These are phyloP conservation scores for Schizothorax lantsangensis DNA, from an alignment of 2,797 vertebrate species.

Conservation along the genomic window DNA sequence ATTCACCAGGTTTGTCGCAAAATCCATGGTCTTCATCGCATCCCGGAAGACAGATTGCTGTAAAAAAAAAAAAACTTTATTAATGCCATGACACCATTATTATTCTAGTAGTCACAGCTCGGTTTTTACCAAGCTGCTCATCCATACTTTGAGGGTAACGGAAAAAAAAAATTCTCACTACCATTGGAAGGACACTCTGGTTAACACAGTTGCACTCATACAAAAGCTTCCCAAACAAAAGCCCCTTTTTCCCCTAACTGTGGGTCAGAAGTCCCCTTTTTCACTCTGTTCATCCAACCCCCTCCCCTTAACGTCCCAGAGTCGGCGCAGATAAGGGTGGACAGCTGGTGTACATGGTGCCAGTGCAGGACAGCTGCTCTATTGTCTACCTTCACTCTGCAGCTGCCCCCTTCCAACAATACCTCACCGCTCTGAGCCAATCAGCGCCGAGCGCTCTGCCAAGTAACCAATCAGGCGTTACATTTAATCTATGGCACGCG, in stretches of 20 bases:
- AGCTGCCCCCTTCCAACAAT: slow-evolving; percentile 99
- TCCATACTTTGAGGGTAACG: slow-evolving; percentile 53
- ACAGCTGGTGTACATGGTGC: slow-evolving; percentile 99
- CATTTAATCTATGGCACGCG: slow-evolving; percentile 98
- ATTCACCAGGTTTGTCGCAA: slow-evolving; percentile 96
- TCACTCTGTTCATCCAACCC: slow-evolving; percentile 85
- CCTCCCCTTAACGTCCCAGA: slow-evolving; percentile 88
- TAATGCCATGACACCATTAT: slow-evolving; percentile 60
- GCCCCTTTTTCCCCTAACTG: slow-evolving; percentile 90
- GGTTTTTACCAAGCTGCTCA: slow-evolving; percentile 39
- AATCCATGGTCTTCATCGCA: slow-evolving; percentile 95
- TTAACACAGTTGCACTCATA: slow-evolving; percentile 91
- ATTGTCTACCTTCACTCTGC: slow-evolving; percentile 98
- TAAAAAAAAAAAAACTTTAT: slow-evolving; percentile 67
- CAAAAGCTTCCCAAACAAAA: slow-evolving; percentile 92
- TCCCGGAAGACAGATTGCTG: slow-evolving; percentile 95
- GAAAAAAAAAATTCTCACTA: slow-evolving; percentile 73
- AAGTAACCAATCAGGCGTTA: slow-evolving; percentile 83
- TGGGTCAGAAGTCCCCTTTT: slow-evolving; percentile 98
- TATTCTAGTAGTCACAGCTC: slow-evolving; percentile 31
- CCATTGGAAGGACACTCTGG: slow-evolving; percentile 82
- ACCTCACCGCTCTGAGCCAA: slow-evolving; percentile 84
- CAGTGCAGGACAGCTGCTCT: slow-evolving; percentile 99
- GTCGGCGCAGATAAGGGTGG: slow-evolving; percentile 90
- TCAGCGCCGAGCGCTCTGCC: slow-evolving; percentile 81